Evolutionary conservation across 37 sponge, comb jelly and placozoan species (phyloP).

Genomic region (Cliona cf. orientalis): DNA sequence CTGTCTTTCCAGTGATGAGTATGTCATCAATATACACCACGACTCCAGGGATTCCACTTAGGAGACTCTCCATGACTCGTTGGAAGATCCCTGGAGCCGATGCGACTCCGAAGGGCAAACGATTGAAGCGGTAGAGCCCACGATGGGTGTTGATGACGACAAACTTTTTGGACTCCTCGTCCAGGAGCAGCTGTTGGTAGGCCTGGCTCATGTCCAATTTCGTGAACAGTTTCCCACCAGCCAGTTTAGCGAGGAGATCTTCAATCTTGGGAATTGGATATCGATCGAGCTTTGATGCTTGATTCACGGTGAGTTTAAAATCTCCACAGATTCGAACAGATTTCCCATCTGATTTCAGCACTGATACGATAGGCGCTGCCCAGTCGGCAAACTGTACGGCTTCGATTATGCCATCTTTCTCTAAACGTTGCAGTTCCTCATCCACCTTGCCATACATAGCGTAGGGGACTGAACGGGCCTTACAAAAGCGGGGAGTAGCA

Average conservation of each 20-base stretch:
- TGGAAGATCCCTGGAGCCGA: conserved; percentile 49
- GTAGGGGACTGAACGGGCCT: no score
- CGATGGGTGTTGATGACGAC: conserved; percentile 32
- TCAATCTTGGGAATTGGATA: conserved; percentile 38
- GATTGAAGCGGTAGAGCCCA: conserved; percentile 11
- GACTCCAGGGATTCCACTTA: conserved; percentile 7
- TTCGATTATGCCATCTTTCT: conserved; percentile 17
- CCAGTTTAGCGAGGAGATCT: conserved; percentile 17
- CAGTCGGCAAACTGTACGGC: conserved; percentile 47
- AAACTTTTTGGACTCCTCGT: conserved; percentile 29
- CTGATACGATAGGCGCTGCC: conserved; percentile 54
- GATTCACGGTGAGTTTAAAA: conserved; percentile 42
- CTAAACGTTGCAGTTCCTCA: conserved; percentile 5
- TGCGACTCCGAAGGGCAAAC: conserved; percentile 42
- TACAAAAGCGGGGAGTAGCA: background rate
- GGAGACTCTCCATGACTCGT: conserved; percentile 11
- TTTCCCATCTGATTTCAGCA: conserved; percentile 28
- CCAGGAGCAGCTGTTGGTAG: conserved; percentile 32
- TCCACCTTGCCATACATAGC: conserved; percentile 35
- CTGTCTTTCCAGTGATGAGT: conserved; percentile 13
- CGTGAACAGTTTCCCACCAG: conserved; percentile 24
- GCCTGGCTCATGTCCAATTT: conserved; percentile 37
- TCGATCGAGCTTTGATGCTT: conserved; percentile 9
- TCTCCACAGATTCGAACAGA: conserved; percentile 55
- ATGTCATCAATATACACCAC: conserved; percentile 43